Base-by-base conservation (phyloP, 53 echinoderm and acorn worm genomes). In the Crossaster papposus region DNA sequence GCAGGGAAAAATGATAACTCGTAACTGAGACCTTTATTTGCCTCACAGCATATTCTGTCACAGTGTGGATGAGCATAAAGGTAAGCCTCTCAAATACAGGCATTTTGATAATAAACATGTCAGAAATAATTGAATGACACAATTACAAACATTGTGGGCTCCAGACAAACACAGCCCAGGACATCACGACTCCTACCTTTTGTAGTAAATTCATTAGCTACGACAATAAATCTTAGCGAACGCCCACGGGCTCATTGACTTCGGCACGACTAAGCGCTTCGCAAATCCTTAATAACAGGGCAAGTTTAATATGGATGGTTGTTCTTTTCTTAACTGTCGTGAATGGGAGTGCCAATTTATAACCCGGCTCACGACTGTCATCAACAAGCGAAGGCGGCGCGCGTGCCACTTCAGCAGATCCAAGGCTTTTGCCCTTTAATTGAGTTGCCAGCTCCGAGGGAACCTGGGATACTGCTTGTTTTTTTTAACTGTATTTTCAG, bases 201-300 rank as follows among this genome's bases (percentile, higher is more conserved):
- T 78, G 51, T 78, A 51, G 22, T 23, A 23, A 51, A 78, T 78
- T 50, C 78, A 78, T 78, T 78, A 78, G 78, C 20, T 15, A 24
- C 15, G 51, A n/a, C 78, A 51, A 78, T 78, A 24, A 78, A 78
- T 78, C 51, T 78, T 73, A 11, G 74, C 11, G 34, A 4, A 28
- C 33, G 34, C 74, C 74, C 74, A 73, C 34, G 36, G n/a, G 33
- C 74, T 32, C 33, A 34, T 35, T 73, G 12, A 73, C 15, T 8
- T 36, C 31, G 34, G 74, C 74, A 73, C 74, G 74, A 73, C 36
- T 70, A 58, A 58, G 22, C 58, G 58, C 58, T 68, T 18, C 4
- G 68, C 68, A 68, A 28, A 68, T 68, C 68, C 68, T 28, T 68
- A 68, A 68, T 68, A 23, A 68, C 17, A 68, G 68, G 24, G 7